A percentile compares a stretch with the other conserved stretches of the same genome.
These are phyloP conservation scores for Pollachius pollachius DNA, from an alignment of 2,113 vertebrate species.

Conservation along the genomic window DNA sequence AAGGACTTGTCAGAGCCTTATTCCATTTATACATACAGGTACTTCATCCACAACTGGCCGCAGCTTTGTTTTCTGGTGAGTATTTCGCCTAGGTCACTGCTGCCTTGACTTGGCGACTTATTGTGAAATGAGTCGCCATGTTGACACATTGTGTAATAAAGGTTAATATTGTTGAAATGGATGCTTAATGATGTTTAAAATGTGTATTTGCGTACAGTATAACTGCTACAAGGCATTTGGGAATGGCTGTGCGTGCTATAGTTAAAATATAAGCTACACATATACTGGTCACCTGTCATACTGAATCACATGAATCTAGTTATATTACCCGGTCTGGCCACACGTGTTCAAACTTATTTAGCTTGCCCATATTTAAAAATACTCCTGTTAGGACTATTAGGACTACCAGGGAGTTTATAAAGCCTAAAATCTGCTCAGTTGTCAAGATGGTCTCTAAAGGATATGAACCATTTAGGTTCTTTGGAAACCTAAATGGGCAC, in stretches of 20 bases:
- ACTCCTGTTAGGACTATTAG: not conserved
- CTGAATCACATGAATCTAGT: not conserved
- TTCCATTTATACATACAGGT: conserved; percentile 99
- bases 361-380: not conserved
- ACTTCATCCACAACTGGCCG: conserved; percentile 99
- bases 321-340: not conserved
- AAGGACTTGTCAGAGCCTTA: conserved; percentile 99
- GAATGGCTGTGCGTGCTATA: not conserved
- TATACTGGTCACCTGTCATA: not conserved
- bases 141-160: too few relatives aligned
- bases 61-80: conserved; percentile 99
- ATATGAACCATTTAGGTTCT: not conserved
- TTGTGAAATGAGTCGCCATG: too few relatives aligned
- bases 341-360: not conserved
- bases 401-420: not conserved
- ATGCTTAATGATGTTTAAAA: too few relatives aligned
- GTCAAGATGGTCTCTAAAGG: too few relatives aligned
- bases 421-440: not conserved
- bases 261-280: too few relatives aligned
- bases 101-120: too few relatives aligned
- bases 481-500: too few relatives aligned
- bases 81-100: conserved; percentile 39
- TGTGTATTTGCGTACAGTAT: not conserved
- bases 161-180: too few relatives aligned
- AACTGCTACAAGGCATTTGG: not conserved